Conservation (phyloP, 2,888 invertebrate genomes). For the Drosophila eohydei region DNA sequence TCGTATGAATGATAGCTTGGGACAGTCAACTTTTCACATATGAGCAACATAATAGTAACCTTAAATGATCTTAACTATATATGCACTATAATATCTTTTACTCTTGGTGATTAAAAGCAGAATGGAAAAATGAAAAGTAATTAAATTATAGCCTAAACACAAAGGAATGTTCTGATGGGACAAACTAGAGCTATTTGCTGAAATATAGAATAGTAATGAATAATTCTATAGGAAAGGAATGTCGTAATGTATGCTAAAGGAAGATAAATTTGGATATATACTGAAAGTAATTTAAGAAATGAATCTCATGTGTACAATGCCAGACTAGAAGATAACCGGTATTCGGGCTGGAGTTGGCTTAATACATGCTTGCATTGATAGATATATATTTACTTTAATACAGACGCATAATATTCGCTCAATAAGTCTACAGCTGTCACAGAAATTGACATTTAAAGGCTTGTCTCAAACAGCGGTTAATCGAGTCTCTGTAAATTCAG, state of each 20-base stretch:
- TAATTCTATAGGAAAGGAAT: no score
- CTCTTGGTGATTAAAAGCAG: not conserved
- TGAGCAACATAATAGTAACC: not conserved
- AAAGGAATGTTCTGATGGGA: not conserved
- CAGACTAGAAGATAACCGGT: not conserved
- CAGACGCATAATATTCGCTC: not conserved
- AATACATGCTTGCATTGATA: not conserved
- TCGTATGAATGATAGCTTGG: not conserved
- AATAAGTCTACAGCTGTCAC: not conserved
- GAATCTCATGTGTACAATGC: not conserved
- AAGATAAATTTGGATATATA: not conserved
- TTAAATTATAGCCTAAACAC: not conserved
- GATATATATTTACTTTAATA: not conserved
- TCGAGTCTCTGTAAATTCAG: no score
- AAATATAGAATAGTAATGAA: no score
- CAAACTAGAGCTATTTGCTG: not conserved
- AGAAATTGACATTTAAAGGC: not conserved
- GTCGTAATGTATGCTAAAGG: not conserved
- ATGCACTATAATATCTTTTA: no score
- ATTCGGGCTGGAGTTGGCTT: not conserved
- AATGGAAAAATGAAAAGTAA: not conserved
- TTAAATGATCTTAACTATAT: not conserved
- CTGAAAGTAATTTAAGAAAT: not conserved
- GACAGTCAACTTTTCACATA: not conserved
- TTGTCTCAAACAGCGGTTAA: not conserved